These are phyloP conservation scores for Sicus ferrugineus DNA, from an alignment of 2,888 invertebrate species.

Conservation along the genomic window DNA sequence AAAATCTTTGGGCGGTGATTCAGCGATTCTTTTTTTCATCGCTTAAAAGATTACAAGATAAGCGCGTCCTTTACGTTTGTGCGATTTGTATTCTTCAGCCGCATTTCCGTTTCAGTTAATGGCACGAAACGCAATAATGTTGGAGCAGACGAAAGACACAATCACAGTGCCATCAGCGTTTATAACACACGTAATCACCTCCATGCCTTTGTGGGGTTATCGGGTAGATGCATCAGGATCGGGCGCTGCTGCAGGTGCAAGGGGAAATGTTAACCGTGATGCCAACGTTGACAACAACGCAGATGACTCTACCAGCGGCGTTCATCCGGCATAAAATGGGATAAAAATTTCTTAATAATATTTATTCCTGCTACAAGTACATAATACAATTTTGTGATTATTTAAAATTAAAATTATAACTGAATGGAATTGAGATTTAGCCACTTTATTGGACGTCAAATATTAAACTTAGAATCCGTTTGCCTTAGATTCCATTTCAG, in stretches of 20 bases:
- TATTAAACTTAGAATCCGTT: too few relatives aligned
- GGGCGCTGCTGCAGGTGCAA: not conserved
- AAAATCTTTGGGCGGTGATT: too few relatives aligned
- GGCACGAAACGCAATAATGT: slow-evolving; percentile 80
- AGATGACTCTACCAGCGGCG: not conserved
- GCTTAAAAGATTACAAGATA: too few relatives aligned
- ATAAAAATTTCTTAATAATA: not conserved
- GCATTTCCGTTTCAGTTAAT: slow-evolving; percentile 74
- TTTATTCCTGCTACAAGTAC: slow-evolving; percentile 9
- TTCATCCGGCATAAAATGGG: not conserved
- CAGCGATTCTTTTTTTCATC: too few relatives aligned
- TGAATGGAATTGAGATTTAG: not conserved
- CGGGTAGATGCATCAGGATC: slow-evolving; percentile 56
- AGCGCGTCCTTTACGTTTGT: too few relatives aligned
- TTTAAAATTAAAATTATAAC: slow-evolving; percentile 20
- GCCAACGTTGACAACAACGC: slow-evolving; percentile 10
- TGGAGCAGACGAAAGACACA: slow-evolving; percentile 86
- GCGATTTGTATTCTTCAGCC: too few relatives aligned
- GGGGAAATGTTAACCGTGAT: not conserved
- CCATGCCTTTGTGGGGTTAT: slow-evolving; percentile 70
- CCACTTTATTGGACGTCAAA: not conserved
- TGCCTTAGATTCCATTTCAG: not conserved
- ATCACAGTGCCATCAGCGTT: slow-evolving; percentile 88
- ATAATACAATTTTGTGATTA: slow-evolving; percentile 6
- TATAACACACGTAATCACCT: slow-evolving; percentile 80